Evolutionary conservation across 2,888 invertebrate species (phyloP), one percentile per base, ranked within the genome.

Genomic region (Halictus ligatus): DNA sequence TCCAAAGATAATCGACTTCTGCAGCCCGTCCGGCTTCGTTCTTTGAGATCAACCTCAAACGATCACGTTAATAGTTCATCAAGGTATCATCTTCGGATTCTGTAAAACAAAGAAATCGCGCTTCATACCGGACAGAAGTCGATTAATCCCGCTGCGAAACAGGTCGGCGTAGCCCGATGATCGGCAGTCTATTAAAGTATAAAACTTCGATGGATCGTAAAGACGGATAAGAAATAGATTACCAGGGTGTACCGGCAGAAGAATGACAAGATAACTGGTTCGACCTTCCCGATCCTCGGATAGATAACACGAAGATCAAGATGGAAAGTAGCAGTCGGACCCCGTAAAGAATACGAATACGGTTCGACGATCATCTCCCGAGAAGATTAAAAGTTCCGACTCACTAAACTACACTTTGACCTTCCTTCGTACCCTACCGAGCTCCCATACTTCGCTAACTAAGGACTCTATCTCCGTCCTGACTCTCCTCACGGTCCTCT

Each of bases 331-430:
- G 81, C 78, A 83, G 84, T 86, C 84, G 71, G 75, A 48, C 77
- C 48, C 74, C 29, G 74, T 74, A 75, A 78, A 80, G 77, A 78
- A 71, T 84, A 73, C 86, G 86, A 82, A 86, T 78, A 78, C 86
- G 83, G 85, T 89, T 88, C 88, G 82, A 87, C 87, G 92, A 92
- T 90, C 89, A 92, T 92, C 91, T 87, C 84, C 58, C 76, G 71
- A 79, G 84, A 90, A 92, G 91, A 93, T 93, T 93, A 92, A 93
- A 93, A 92, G 89, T 92, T 92, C 80, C 88, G 79, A 78, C 79
- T 85, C 85, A 76, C 87, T 90, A 90, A 92, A 90, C 87, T 91
- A 85, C 84, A 80, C 85, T 87, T 88, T 87, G 86, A 84, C 87
- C 83, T 81, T 50, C 54, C 77, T 76, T 25, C 50, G 40, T 77